phyloP scores from a whole-genome alignment of 2,888 invertebrate genomes.

The Nebria brevicollis region DNA sequence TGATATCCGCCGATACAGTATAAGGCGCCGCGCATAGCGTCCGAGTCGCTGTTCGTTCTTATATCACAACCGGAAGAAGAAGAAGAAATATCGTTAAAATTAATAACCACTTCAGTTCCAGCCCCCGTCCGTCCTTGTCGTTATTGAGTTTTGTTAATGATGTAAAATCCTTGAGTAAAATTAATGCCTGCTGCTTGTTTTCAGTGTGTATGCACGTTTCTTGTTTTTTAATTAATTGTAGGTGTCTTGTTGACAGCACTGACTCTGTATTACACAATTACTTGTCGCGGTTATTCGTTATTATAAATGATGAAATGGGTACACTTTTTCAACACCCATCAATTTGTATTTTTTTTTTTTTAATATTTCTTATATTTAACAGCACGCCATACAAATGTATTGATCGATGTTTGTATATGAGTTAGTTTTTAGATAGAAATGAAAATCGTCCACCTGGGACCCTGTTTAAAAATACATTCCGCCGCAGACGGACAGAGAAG shows the following conservation, averaged over 20 bases:
- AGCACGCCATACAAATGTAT: neutral
- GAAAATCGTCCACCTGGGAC: conserved; percentile 2
- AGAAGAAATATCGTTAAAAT: conserved; percentile 48
- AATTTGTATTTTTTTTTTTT: too few species aligned
- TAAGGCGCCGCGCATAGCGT: neutral
- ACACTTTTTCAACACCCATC: neutral
- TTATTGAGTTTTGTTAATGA: conserved; percentile 47
- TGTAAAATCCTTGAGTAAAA: conserved; percentile 47
- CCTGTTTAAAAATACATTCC: neutral
- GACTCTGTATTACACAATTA: conserved; percentile 39
- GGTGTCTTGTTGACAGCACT: conserved; percentile 45
- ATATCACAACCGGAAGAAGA: neutral
- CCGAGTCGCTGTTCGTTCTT: neutral
- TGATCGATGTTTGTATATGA: neutral
- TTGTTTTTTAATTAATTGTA: conserved; percentile 48
- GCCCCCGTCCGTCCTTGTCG: conserved; percentile 32
- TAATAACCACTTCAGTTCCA: conserved; percentile 45
- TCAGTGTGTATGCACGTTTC: conserved; percentile 43
- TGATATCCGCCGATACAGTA: neutral
- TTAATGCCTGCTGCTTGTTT: conserved; percentile 39
- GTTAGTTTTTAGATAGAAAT: conserved; percentile 13
- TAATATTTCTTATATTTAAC: too few species aligned
- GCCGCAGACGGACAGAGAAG: neutral
- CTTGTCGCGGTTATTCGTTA: conserved; percentile 4
- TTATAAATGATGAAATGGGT: conserved; percentile 15